A percentile compares a stretch with the other conserved stretches of the same genome.
phyloP scores from a whole-genome alignment of 1,140 invertebrate genomes.

The Cydia fagiglandana region DNA sequence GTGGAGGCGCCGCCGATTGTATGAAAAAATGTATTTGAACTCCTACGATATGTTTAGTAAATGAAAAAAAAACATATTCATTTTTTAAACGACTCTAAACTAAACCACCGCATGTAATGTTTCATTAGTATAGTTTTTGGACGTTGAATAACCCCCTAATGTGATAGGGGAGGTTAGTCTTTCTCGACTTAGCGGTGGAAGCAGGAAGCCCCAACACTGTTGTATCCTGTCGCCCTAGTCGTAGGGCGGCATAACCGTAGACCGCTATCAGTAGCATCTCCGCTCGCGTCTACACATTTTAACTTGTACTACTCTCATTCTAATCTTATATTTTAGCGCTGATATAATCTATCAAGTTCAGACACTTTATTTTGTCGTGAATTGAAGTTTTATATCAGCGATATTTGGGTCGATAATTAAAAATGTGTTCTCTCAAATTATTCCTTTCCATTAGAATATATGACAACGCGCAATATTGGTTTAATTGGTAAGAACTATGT shows the following conservation, averaged over 20 bases:
- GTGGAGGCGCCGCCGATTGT: neutral
- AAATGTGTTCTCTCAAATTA: constrained; percentile 7
- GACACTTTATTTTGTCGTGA: neutral
- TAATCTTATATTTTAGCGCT: neutral
- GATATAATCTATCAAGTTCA: neutral
- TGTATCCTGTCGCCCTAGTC: neutral
- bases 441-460: constrained; percentile 24
- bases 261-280: neutral
- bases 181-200: constrained; percentile 7
- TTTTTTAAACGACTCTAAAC: neutral
- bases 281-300: neutral
- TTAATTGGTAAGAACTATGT: constrained; percentile 31
- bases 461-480: constrained; percentile 11
- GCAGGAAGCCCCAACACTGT: constrained; percentile 1
- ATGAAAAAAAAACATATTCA: neutral
- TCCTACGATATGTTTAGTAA: neutral
- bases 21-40: neutral
- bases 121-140: neutral
- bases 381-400: neutral
- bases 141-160: neutral
- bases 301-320: neutral
- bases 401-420: neutral
- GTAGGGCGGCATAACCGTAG: neutral
- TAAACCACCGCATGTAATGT: neutral
- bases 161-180: neutral